These are phyloP conservation scores for Acestrorhynchus altus DNA, from an alignment of 2,797 vertebrate species.

Conservation along the genomic window DNA sequence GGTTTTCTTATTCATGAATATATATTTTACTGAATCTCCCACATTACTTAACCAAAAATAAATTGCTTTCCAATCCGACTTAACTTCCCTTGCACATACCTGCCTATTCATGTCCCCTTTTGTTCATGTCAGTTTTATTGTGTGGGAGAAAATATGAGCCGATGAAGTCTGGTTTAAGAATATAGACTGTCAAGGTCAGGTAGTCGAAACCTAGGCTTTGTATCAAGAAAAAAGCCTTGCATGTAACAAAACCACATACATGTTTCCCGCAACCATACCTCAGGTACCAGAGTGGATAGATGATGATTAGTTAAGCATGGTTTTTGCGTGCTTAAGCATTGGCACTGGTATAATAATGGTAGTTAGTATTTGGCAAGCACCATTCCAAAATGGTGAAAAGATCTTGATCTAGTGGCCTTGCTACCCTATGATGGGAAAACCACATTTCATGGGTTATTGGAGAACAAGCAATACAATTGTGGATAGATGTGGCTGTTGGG, in stretches of 20 bases:
- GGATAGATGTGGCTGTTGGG: too few species aligned
- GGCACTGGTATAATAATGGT: too few species aligned
- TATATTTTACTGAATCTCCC: background rate
- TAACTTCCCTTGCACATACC: background rate
- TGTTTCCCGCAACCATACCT: too few species aligned
- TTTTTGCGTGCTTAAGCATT: too few species aligned
- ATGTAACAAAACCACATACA: too few species aligned
- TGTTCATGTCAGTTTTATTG: background rate
- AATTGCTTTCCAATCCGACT: conserved; percentile 4
- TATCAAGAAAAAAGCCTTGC: background rate
- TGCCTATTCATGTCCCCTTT: background rate
- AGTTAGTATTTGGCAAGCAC: background rate
- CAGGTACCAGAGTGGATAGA: background rate
- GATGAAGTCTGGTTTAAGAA: background rate
- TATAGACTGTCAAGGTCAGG: background rate
- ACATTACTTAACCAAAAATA: background rate
- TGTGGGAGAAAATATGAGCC: background rate
- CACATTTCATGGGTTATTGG: background rate
- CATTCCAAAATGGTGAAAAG: background rate
- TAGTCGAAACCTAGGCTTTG: background rate
- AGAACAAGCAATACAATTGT: too few species aligned
- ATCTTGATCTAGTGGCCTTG: too few species aligned
- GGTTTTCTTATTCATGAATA: background rate
- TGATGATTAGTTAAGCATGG: too few species aligned
- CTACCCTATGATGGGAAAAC: too few species aligned